Evolutionary conservation across 1,140 invertebrate genomes (phyloP), one percentile per base, ranked within the genome.

Genomic region (Drosophila parabipectinata): DNA sequence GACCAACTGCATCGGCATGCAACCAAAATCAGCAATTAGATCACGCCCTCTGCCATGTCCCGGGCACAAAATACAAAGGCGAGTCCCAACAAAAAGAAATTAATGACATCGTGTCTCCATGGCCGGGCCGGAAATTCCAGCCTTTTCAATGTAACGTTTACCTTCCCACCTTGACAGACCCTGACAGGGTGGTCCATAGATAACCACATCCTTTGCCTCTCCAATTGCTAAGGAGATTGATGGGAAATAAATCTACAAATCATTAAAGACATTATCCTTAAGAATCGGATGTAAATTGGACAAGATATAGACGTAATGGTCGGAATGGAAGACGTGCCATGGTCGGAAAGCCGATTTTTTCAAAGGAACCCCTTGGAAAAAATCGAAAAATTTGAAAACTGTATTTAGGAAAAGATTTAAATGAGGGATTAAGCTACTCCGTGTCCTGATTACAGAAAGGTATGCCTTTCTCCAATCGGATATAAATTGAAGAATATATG

Each of bases 11-110:
- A 69, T 67, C 63, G 59, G 26, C 50, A 55, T 32, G 63, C 66
- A 44, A 56, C 39, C 66, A 51, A 56, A 69, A 68, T 56, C 63
- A 63, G 66, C 66, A 69, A 68, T 68, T 68, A 69, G 51, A 68
- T 56, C 63, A 56, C 63, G 24, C 51, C 62, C 51, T 28, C 32
- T 7, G 37, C 56, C 41, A 64, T 30, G 44, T 47, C 44, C 15
- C 44, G 8, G 18, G 15, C n/a, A 37, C 41, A 15, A 44, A 18
- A 44, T 37, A 37, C 34, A 37, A 37, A 34, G 12, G 34, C 34
- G 10, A 12, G 3, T 4, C 34, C 34, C 34, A 37, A n/a, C 34
- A 37, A n/a, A 37, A 37, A n/a, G 34, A 4, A n/a, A 12, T 37
- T 37, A 37, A 37, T 37, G 34, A 37, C 34, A 9, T 32, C 32